A percentile compares a stretch with the other conserved stretches of the same genome.
Conservation (phyloP, 2,113 vertebrate species). For the Dipodomys stephensi region DNA sequence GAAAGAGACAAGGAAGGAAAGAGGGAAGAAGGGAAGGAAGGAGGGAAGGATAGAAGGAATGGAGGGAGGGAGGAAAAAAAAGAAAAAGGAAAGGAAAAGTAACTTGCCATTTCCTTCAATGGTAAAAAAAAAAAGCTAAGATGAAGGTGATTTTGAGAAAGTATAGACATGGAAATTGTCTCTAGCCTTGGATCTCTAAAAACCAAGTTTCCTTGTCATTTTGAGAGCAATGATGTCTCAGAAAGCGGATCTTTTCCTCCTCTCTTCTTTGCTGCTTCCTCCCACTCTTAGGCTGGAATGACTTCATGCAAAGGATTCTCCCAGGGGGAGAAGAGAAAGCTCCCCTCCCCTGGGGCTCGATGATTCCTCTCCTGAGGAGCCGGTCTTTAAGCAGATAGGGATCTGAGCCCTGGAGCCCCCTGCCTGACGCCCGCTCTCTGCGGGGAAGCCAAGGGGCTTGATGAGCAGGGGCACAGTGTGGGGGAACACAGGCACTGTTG, state of each 20-base stretch:
- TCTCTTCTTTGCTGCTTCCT: not conserved
- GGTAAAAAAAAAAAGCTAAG: conserved; percentile 2
- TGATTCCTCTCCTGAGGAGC: not conserved
- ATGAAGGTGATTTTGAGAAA: not conserved
- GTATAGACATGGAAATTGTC: not conserved
- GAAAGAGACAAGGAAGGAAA: too few species aligned
- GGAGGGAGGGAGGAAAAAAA: too few species aligned
- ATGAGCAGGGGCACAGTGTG: not conserved
- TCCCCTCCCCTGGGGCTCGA: conserved; percentile 9
- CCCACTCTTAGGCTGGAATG: not conserved
- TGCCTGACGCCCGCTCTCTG: conserved; percentile 67
- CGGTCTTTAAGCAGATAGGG: conserved; percentile 34
- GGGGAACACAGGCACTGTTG: not conserved
- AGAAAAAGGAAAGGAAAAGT: not conserved
- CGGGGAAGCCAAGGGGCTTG: conserved; percentile 28
- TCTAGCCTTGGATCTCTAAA: not conserved
- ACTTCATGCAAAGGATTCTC: not conserved
- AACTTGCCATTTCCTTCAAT: not conserved
- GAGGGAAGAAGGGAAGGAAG: too few species aligned
- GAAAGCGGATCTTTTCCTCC: not conserved
- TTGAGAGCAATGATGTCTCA: not conserved
- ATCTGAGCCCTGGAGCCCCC: conserved; percentile 29
- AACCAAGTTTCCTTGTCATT: not conserved
- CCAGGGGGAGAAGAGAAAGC: conserved; percentile 19
- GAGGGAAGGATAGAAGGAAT: too few species aligned